Evolutionary conservation across 2,888 invertebrate genomes (phyloP).

Genomic region (Lepidocyrtinus sp.): DNA sequence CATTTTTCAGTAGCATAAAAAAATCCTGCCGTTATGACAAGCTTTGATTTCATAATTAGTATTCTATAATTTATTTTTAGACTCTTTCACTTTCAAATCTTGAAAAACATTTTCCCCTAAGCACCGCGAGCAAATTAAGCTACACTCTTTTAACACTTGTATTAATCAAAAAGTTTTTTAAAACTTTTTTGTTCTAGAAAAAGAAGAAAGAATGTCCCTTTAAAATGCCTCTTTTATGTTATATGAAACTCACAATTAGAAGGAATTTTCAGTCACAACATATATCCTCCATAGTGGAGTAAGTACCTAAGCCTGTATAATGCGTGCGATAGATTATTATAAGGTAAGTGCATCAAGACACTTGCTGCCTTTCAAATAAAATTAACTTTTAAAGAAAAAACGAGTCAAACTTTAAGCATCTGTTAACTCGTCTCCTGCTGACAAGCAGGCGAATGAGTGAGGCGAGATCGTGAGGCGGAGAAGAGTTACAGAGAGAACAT

Average conservation of each 20-base stretch:
- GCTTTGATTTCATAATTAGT: background rate
- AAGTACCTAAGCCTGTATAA: background rate
- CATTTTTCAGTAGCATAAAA: background rate
- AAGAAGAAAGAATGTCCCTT: constrained; percentile 7
- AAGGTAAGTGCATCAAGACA: constrained; percentile 36
- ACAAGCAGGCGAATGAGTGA: constrained; percentile 58
- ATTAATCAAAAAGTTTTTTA: background rate
- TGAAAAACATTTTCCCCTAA: background rate
- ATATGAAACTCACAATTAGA: constrained; percentile 7
- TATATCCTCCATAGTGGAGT: background rate
- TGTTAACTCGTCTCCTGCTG: constrained; percentile 62
- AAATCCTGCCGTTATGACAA: background rate
- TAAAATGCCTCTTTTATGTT: constrained; percentile 4
- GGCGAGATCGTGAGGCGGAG: constrained; percentile 61
- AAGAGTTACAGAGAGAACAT: constrained; percentile 33
- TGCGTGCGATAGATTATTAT: constrained; percentile 5
- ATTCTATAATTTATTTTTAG: background rate
- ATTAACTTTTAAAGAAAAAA: constrained; percentile 58
- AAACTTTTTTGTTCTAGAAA: background rate
- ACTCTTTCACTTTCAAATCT: background rate
- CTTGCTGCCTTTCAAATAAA: constrained; percentile 62
- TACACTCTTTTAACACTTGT: too few relatives aligned
- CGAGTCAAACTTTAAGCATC: constrained; percentile 62
- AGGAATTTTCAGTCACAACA: background rate
- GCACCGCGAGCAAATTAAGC: background rate